Percentiles rank a stretch among this genome's conserved stretches.
Conservation (phyloP, 2,888 invertebrate species). For the Eilema griseolum region DNA sequence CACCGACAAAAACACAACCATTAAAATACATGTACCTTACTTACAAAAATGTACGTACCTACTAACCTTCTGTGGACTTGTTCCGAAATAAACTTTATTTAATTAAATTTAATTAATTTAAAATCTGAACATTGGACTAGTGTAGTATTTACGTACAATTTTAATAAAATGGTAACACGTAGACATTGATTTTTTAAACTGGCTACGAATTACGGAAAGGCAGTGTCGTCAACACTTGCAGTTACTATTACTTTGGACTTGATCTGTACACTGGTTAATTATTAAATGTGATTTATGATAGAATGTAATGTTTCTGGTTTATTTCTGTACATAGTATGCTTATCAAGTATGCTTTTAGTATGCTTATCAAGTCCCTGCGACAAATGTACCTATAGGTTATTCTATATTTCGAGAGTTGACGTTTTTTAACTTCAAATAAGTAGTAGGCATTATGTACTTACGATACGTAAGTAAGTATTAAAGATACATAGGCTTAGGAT, state of each 20-base stretch:
- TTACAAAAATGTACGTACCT: no score
- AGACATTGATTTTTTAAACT: not conserved
- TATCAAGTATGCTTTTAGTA: not conserved
- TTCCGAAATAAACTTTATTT: no score
- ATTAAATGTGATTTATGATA: not conserved
- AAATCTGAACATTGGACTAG: no score
- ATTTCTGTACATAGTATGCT: not conserved
- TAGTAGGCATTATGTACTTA: not conserved
- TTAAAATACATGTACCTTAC: no score
- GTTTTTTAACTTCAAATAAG: not conserved
- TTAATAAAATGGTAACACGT: no score
- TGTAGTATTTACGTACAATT: no score
- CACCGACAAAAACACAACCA: no score
- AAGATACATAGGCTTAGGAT: not conserved
- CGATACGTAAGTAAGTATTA: not conserved
- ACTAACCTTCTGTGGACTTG: no score
- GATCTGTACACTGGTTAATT: not conserved
- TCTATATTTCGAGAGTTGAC: not conserved
- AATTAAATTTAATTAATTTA: no score
- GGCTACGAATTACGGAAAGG: not conserved
- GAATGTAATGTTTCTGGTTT: not conserved
- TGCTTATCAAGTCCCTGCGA: not conserved
- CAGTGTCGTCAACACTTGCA: not conserved
- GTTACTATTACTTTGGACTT: no score
- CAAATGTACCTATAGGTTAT: not conserved